phyloP scores from a whole-genome alignment of 2,888 invertebrate species.

The Aphrophora alni region DNA sequence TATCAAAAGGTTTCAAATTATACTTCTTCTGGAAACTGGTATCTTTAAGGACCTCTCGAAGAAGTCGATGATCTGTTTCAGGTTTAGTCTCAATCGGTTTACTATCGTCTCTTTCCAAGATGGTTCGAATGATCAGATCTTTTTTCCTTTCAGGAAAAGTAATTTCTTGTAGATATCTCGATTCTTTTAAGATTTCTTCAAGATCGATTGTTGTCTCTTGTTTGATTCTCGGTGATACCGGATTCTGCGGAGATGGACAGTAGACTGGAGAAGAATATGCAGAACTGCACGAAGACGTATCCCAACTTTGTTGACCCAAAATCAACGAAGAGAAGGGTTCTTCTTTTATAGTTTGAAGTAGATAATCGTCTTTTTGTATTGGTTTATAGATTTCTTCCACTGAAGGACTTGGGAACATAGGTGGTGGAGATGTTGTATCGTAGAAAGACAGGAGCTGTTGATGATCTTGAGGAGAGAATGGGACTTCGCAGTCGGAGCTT shows the following conservation, averaged over 20 bases:
- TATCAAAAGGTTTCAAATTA: conserved; percentile 80
- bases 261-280: conserved; percentile 43
- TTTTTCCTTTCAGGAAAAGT: conserved; percentile 40
- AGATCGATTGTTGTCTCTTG: conserved; percentile 70
- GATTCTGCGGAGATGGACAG: conserved; percentile 42
- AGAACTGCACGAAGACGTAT: conserved; percentile 35
- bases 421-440: conserved; percentile 45
- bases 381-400: conserved; percentile 20
- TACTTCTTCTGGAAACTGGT: conserved; percentile 85
- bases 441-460: conserved; percentile 61
- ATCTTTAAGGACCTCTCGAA: conserved; percentile 82
- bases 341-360: conserved; percentile 44
- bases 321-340: conserved; percentile 35
- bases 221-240: conserved; percentile 52
- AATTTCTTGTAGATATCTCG: conserved; percentile 49
- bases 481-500: conserved; percentile 48
- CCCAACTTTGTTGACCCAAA: conserved; percentile 28
- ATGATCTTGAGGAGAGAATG: conserved; percentile 62
- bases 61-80: conserved; percentile 69
- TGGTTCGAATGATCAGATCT: conserved; percentile 45
- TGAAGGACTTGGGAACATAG: conserved; percentile 42
- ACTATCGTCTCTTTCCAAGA: conserved; percentile 50
- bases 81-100: conserved; percentile 54
- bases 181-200: conserved; percentile 64
- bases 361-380: conserved; percentile 34